A percentile compares a stretch with the other conserved stretches of the same genome.
phyloP scores from a whole-genome alignment of 1,140 invertebrate genomes.

The Plutomurus gul region DNA sequence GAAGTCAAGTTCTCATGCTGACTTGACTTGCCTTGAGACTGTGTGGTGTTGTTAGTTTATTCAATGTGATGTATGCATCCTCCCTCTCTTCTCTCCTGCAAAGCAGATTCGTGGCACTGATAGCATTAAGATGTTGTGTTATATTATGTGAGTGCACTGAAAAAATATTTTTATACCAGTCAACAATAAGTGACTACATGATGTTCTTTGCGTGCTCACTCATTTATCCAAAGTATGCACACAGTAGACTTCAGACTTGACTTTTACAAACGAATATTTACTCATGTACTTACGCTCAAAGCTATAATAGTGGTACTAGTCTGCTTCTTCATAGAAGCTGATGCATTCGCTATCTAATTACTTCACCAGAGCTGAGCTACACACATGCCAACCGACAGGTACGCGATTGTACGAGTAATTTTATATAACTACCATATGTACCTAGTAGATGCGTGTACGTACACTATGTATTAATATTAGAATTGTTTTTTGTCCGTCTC shows the following conservation, averaged over 20 bases:
- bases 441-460: too few species aligned
- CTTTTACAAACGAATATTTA: too few species aligned
- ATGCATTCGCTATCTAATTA: too few species aligned
- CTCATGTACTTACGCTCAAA: too few species aligned
- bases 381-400: too few species aligned
- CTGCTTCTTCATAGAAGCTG: too few species aligned
- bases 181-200: background rate
- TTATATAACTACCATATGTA: background rate
- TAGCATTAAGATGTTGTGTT: constrained; percentile 4
- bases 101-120: background rate
- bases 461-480: background rate
- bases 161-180: constrained; percentile 3
- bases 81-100: background rate
- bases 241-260: too few species aligned
- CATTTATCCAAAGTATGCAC: background rate
- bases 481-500: background rate
- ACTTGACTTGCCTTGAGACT: background rate
- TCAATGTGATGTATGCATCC: background rate
- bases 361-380: too few species aligned
- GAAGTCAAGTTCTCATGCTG: background rate
- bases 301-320: too few species aligned
- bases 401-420: background rate
- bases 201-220: background rate
- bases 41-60: background rate
- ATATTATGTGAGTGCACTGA: constrained; percentile 3